Base-by-base conservation (phyloP, 2,113 vertebrate species). In the Atractosteus spatula region DNA sequence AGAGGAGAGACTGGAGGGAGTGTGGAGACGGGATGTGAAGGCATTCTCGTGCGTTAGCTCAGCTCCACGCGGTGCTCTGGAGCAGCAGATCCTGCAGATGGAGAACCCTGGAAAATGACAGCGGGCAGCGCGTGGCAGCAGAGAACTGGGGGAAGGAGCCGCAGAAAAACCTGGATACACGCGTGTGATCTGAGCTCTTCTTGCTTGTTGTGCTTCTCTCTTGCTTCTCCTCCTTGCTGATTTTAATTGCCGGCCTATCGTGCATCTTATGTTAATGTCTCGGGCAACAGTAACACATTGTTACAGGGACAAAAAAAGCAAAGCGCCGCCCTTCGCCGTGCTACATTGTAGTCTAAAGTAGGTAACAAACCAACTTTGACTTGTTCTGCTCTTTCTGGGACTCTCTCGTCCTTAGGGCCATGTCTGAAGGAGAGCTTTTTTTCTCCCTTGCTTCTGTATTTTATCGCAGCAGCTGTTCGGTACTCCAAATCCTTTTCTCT, bases 161-260 rank as follows among this genome's bases (percentile, higher is more conserved):
- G 41, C 42, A 62, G 57, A n/a, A 47, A 43, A 51, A 61, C 14
- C 12, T 10, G 55, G 56, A 57, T 7, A 13, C 12, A 7, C 17
- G 10, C 71, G 14, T 56, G 47, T 66, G 29, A 79, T 55, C 68
- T 71, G 74, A 76, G 68, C 76, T 73, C 81, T 73, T 13, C 42
- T 71, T 72, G 69, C 57, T 78, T 74, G 61, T 59, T 61, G 57
- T 16, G 41, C 41, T 62, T n/a, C 17, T 44, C 54, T 68, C 41
- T 47, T 55, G 55, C 55, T 12, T 55, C 77, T 77, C 45, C 51
- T 64, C 61, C 66, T 62, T 71, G 78, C 66, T 83, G 51, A 62
- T 84, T 84, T 71, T 78, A 74, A 82, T 82, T 78, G 82, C 79
- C 77, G 77, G 82, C 78, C 83, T 86, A 77, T 84, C 84, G 89